Conservation (phyloP, 2,113 vertebrate species). For the Misgurnus anguillicaudatus region DNA sequence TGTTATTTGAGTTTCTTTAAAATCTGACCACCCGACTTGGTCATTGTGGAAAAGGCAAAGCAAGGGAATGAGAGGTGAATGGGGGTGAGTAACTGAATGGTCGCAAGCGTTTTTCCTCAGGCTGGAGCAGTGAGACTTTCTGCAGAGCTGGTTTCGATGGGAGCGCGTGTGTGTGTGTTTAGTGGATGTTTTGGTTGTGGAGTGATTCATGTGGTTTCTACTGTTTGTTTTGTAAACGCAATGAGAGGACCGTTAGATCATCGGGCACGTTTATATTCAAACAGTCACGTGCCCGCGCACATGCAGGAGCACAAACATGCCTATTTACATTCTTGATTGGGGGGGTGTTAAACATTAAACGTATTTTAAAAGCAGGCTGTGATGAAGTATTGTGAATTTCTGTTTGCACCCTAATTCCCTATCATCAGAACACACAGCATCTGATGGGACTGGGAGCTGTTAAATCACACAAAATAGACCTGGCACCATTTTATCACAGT, state of each 20-base stretch:
- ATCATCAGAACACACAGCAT: not conserved
- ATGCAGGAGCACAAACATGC: not conserved
- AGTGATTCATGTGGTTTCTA: not conserved
- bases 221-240: not conserved
- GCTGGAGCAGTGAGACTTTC: not conserved
- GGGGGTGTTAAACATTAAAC: not conserved
- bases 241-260: conserved; percentile 37
- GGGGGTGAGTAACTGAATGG: conserved; percentile 23
- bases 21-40: not conserved
- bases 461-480: conserved; percentile 15
- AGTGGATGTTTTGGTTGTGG: not conserved
- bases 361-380: not conserved
- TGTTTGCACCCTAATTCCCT: conserved; percentile 1
- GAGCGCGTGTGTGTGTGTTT: not conserved
- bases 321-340: not conserved
- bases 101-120: conserved; percentile 4
- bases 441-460: not conserved
- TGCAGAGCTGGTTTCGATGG: conserved; percentile 31
- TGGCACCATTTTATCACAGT: conserved; percentile 4
- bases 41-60: conserved; percentile 7
- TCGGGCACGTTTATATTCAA: conserved; percentile 50
- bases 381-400: not conserved
- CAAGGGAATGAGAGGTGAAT: conserved; percentile 20
- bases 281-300: conserved; percentile 10
- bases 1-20: not conserved